Percentiles rank a stretch among this genome's conserved stretches.
phyloP scores from a whole-genome alignment of 2,113 vertebrate species.

The Todiramphus saurophagus region DNA sequence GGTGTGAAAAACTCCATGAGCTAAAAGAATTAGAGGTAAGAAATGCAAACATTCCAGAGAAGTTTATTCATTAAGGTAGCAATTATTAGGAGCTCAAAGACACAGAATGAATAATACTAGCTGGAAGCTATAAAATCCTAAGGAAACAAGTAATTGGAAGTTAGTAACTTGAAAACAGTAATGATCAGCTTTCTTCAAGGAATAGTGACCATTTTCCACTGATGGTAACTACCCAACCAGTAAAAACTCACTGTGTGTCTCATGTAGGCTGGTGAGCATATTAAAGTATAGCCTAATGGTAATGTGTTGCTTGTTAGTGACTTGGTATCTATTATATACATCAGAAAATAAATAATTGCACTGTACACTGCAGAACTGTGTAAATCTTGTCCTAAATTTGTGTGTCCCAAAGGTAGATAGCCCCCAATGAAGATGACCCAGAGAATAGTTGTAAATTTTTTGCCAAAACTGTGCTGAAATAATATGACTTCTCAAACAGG shows the following conservation, averaged over 20 bases:
- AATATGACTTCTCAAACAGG: neutral
- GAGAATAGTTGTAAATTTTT: neutral
- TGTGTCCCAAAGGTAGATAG: neutral
- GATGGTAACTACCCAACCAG: neutral
- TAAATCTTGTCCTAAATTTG: neutral
- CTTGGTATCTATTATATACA: neutral
- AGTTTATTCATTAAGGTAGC: neutral
- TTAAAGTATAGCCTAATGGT: neutral
- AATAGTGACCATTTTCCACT: neutral
- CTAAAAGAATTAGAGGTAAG: neutral
- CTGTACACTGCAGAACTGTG: neutral
- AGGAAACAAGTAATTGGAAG: neutral
- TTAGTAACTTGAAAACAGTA: neutral
- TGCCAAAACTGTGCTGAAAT: neutral
- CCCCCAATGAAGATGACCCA: neutral
- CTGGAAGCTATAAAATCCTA: neutral
- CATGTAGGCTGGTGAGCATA: neutral
- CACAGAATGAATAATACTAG: neutral
- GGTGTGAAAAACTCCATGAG: neutral
- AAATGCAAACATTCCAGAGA: neutral
- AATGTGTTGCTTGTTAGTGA: neutral
- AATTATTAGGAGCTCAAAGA: neutral
- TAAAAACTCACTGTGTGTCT: neutral
- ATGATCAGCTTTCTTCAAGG: neutral
- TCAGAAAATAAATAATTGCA: neutral